Conservation (phyloP, 2,113 vertebrate genomes). For the Bambusicola thoracicus region DNA sequence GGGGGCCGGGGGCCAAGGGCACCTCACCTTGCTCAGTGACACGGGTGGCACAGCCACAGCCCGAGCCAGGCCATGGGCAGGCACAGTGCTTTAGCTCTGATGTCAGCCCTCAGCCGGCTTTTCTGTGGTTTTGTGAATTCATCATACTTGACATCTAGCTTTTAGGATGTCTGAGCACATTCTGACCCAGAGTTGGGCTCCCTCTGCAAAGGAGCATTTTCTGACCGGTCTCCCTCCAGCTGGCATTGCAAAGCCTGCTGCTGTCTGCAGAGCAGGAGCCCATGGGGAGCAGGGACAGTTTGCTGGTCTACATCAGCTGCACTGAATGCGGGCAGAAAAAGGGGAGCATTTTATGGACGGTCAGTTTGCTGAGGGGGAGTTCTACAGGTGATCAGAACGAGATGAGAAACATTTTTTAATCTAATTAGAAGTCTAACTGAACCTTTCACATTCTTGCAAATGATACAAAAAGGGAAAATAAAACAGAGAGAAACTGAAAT, state of each 20-base stretch:
- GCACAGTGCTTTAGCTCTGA: not conserved
- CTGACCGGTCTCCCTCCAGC: not conserved
- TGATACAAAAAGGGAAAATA: not conserved
- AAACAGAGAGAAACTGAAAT: not conserved
- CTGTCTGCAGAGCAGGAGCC: not conserved
- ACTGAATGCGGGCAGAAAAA: not conserved
- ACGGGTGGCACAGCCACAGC: not conserved
- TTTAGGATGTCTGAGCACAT: not conserved
- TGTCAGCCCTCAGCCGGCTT: not conserved
- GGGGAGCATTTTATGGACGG: not conserved
- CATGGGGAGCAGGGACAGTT: too few relatives aligned
- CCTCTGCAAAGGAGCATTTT: not conserved
- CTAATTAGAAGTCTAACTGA: not conserved
- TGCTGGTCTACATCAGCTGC: rapidly evolving
- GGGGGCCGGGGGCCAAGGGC: rapidly evolving
- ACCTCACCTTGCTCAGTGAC: rapidly evolving
- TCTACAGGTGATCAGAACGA: not conserved
- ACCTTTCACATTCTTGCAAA: not conserved
- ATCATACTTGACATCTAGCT: not conserved
- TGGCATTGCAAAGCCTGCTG: rapidly evolving
- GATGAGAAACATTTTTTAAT: not conserved
- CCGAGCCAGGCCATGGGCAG: not conserved
- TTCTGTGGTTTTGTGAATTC: not conserved
- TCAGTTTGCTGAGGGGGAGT: not conserved
- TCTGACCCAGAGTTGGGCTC: not conserved